phyloP scores from a whole-genome alignment of 1,140 invertebrate species.

The Cecropterus lyciades region DNA sequence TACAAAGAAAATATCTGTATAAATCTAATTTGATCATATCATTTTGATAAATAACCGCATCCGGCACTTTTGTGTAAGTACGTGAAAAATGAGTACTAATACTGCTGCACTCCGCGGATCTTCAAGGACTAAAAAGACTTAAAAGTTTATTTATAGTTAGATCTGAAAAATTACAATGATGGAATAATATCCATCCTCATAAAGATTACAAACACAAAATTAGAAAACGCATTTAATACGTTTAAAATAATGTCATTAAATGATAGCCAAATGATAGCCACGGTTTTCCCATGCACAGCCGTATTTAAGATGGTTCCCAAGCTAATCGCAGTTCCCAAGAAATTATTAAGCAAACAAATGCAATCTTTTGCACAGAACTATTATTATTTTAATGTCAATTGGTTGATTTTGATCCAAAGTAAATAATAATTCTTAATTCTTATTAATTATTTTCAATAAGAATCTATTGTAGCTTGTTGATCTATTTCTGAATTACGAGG shows the following conservation, averaged over 20 bases:
- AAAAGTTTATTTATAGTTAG: too few species aligned
- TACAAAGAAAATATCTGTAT: too few species aligned
- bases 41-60: too few species aligned
- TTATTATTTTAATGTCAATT: constrained; percentile 5
- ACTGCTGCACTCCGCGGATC: too few species aligned
- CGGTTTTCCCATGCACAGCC: constrained; percentile 7
- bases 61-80: too few species aligned
- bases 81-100: too few species aligned
- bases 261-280: constrained; percentile 3
- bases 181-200: background rate
- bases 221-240: background rate
- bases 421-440: too few species aligned
- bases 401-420: background rate
- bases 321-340: constrained; percentile 20
- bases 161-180: too few species aligned
- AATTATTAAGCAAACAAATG: constrained; percentile 24
- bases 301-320: constrained; percentile 12
- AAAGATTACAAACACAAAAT: background rate
- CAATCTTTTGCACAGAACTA: constrained; percentile 13
- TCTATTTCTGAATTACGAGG: too few species aligned
- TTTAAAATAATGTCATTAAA: constrained; percentile 10
- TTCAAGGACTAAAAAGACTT: too few species aligned
- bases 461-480: too few species aligned
- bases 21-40: too few species aligned
- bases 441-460: background rate